Percentiles rank a stretch among this genome's conserved stretches.
These are phyloP conservation scores for Brienomyrus brachyistius DNA, from an alignment of 2,113 vertebrate species.

Conservation along the genomic window DNA sequence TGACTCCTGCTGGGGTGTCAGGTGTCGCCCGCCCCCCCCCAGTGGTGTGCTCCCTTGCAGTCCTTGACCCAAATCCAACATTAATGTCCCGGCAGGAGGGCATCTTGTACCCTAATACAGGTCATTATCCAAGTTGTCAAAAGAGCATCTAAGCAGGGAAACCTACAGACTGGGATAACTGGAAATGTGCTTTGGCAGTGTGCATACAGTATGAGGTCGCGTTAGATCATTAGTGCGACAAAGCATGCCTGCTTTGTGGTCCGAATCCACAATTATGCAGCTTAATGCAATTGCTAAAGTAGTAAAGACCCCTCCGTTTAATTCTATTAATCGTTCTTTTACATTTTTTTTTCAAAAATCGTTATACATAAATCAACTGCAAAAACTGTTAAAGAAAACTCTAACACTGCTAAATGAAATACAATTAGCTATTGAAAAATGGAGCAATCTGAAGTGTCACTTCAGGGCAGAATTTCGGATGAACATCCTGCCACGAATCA, in stretches of 20 bases:
- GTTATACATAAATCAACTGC: neutral
- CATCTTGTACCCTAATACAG: slow-evolving; percentile 1
- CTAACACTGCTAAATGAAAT: neutral
- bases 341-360: neutral
- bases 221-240: neutral
- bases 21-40: neutral
- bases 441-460: neutral
- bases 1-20: neutral
- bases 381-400: neutral
- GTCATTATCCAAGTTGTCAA: neutral
- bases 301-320: neutral
- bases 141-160: neutral
- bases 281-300: neutral
- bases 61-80: neutral
- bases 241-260: neutral
- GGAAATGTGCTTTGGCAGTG: neutral
- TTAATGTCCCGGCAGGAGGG: neutral
- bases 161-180: neutral
- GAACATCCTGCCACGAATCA: neutral
- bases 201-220: neutral
- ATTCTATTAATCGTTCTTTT: neutral
- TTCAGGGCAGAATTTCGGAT: neutral
- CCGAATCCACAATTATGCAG: neutral
- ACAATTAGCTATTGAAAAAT: neutral
- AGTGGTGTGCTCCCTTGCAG: neutral